Evolutionary conservation across 1,140 invertebrate genomes (phyloP), one percentile per base, ranked within the genome.

Genomic region (Monomorium pharaonis): DNA sequence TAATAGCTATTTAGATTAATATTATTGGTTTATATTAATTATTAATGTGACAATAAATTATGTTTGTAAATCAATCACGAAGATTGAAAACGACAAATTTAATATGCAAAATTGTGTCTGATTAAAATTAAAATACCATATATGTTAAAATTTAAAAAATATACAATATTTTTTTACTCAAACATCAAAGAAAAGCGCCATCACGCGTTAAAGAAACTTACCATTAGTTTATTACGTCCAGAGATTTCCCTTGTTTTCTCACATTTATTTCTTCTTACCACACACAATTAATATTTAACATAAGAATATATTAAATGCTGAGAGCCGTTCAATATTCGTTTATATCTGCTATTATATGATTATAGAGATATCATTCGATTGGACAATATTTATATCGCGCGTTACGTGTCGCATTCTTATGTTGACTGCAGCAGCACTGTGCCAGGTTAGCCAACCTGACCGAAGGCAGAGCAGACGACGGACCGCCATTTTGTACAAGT

Each of bases 391-490:
- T 21, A n/a, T 12, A 27, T 51, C 47, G 18, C 18, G 12, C 21
- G 42, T 47, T 16, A 18, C 18, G 12, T 14, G 42, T 47, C 9
- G 18, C n/a, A 18, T 37, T 37, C 30, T 12, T 33, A 9, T 10
- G 12, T 14, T 4, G 33, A 42, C 4, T 42, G 44, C 42, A 4
- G 3, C 37, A 7, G 9, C 7, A 9, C 7, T n/a, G 5, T 51
- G 30, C 7, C 16, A 51, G 5, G 70, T 74, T 74, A 49, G 70
- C 70, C 5, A 42, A 2, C n/a, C 51, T 74, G 51, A 14, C 49
- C 14, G n/a, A 24, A 74, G n/a, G 9, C 3, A 0, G 5, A 70
- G 14, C 60, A 76, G 81, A 84, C 80, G 67, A 74, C 24, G 16
- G 3, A 18, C 16, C 9, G 69, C 69, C 69, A 75, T 84, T n/a